Evolutionary conservation across 2,113 vertebrate species (phyloP), one percentile per base, ranked within the genome.

Genomic region (Albula goreensis): DNA sequence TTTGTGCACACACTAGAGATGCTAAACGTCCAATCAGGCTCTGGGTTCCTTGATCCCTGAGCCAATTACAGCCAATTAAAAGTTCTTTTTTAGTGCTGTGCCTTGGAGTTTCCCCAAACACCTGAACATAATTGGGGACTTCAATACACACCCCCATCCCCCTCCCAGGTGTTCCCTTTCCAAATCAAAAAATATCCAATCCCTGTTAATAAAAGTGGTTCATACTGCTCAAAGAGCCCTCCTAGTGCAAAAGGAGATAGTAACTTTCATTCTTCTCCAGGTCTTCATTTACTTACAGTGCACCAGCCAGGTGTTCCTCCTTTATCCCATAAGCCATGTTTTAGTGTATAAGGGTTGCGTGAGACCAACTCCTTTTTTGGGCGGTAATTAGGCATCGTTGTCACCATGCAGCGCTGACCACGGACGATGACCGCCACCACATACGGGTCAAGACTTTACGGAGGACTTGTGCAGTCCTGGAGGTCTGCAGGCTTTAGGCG

Each of bases 231-330:
- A 53, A 50, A 78, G 63, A 83, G 22, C 53, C 82, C 78, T 60
- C 78, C 57, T 87, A 57, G 52, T 84, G 77, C 86, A 84, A 87
- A 87, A 74, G 13, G n/a, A 5, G 25, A 22, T 41, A 78, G 82
- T 10, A 60, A 48, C 31, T 83, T 48, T n/a, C 17, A 50, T 70
- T 83, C 81, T 78, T 74, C 53, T n/a, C 77, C 53, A 51, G 48
- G 53, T 60, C 82, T 78, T 83, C 70, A 87, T 83, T 87, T 63
- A 86, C 78, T 81, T 31, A 41, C 50, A 83, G 83, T 80, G 41
- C 74, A 79, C 48, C 56, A 41, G 51, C 74, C 48, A 80, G 74
- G 66, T 82, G 66, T 50, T 53, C 25, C 79, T 70, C 78, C 74
- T 86, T 81, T 22, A 56, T 70, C 31, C 50, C 50, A 82, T 7